phyloP scores from a whole-genome alignment of 2,113 vertebrate genomes.

The Aptenodytes patagonicus region DNA sequence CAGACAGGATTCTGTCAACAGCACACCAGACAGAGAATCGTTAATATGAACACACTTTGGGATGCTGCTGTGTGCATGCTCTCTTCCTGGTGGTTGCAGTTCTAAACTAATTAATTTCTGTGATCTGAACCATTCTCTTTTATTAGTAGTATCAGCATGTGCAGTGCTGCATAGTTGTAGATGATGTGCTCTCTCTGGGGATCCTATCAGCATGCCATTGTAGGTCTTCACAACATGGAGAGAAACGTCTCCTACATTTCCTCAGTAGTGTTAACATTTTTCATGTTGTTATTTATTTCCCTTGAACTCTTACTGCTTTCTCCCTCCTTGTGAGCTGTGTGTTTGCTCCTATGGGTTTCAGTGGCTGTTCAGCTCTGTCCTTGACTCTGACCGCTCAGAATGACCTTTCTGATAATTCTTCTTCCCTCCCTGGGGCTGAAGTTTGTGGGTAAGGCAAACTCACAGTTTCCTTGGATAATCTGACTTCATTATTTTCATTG shows the following conservation, averaged over 20 bases:
- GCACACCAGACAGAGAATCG: constrained; percentile 59
- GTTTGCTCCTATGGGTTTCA: constrained; percentile 62
- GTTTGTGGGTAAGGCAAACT: constrained; percentile 72
- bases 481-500: constrained; percentile 77
- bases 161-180: constrained; percentile 46
- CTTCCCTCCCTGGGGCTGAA: constrained; percentile 63
- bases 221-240: constrained; percentile 56
- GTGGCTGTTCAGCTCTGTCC: constrained; percentile 58
- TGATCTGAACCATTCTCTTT: constrained; percentile 74
- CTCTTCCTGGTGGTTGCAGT: constrained; percentile 67
- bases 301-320: constrained; percentile 43
- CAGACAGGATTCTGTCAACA: constrained; percentile 74
- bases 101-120: constrained; percentile 74
- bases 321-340: constrained; percentile 35
- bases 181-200: constrained; percentile 67
- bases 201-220: constrained; percentile 57
- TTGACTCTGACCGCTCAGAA: constrained; percentile 71
- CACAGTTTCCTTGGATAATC: constrained; percentile 71
- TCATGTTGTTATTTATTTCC: constrained; percentile 68
- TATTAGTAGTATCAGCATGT: constrained; percentile 71
- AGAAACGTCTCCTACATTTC: constrained; percentile 23
- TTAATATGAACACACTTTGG: constrained; percentile 56
- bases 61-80: constrained; percentile 56
- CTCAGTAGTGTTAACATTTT: constrained; percentile 41
- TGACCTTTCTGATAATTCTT: constrained; percentile 77